Base-by-base conservation (phyloP, 1,140 invertebrate genomes). In the Limonius californicus region DNA sequence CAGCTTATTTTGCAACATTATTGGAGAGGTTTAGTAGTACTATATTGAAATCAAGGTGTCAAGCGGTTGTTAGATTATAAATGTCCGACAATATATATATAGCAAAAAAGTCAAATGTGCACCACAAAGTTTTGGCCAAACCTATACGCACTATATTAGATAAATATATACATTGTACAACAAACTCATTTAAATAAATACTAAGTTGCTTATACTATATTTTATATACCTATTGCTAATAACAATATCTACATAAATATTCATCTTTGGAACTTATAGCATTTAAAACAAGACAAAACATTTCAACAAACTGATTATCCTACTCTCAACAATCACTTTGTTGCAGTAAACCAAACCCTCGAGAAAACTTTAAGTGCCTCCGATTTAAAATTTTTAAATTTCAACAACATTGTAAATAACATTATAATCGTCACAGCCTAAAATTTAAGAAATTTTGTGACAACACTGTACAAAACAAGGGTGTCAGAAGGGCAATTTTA, bases 371-470 rank as follows among this genome's bases (percentile, higher is more conserved):
- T 21, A 50, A 50, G 45, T 50, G 16, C 12, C 16, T 50, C 45
- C 42, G 16, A 50, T 18, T 50, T 16, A 55, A 55, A 55, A 16
- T 55, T 55, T 55, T 55, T 18, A 55, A 70, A 63, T 67, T 69
- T 56, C 61, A 68, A 72, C 66, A 68, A 68, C 65, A 65, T 63
- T 18, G 59, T 57, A 53, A 70, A 61, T 64, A 63, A 62, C 45
- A 55, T 27, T 32, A 27, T 32, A 53, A 66, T 65, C 59, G 67
- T 72, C 71, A 72, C 71, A 72, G 71, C 71, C 71, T 68, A 72
- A 71, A 72, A 67, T 62, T 67, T 39, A 64, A 70, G 68, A 50
- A 47, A 61, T 63, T 61, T 55, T 57, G n/a, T 65, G 61, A 50
- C 20, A 32, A 66, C 53, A 42, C 16, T 30, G 45, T 43, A 58